phyloP scores from a whole-genome alignment of 2,888 invertebrate species.

The Cyrtodaria siliqua region DNA sequence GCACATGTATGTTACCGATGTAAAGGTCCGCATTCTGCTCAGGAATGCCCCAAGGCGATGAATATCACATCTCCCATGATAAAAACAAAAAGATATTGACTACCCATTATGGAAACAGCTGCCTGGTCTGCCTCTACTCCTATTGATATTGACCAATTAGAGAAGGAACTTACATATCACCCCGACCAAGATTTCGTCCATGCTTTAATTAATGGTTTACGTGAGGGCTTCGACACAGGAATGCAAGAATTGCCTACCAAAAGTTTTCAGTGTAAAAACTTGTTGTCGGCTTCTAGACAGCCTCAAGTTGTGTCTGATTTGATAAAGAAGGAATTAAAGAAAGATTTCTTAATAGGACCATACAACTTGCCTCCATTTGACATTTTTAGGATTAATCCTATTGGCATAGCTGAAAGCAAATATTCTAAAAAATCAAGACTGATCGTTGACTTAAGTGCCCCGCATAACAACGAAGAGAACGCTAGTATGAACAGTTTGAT shows the following conservation, averaged over 20 bases:
- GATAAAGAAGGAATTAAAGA: conserved; percentile 45
- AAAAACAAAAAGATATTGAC: background rate
- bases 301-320: conserved; percentile 29
- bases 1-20: background rate
- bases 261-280: conserved; percentile 37
- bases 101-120: background rate
- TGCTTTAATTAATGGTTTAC: background rate
- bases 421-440: conserved; percentile 55
- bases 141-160: conserved; percentile 4
- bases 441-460: conserved; percentile 60
- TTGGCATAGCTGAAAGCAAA: conserved; percentile 51
- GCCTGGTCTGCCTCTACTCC: conserved; percentile 8
- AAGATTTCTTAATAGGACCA: conserved; percentile 53
- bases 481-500: conserved; percentile 58
- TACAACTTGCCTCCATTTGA: conserved; percentile 37
- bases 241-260: background rate
- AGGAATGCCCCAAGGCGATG: background rate
- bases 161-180: conserved; percentile 4
- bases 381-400: conserved; percentile 40
- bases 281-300: conserved; percentile 37
- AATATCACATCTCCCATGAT: background rate
- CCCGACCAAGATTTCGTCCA: conserved; percentile 6
- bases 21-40: background rate
- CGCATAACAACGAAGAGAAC: conserved; percentile 44
- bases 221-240: conserved; percentile 11